A percentile compares a stretch with the other conserved stretches of the same genome.
Evolutionary conservation across 2,113 vertebrate species (phyloP).

Genomic region (human): DNA sequence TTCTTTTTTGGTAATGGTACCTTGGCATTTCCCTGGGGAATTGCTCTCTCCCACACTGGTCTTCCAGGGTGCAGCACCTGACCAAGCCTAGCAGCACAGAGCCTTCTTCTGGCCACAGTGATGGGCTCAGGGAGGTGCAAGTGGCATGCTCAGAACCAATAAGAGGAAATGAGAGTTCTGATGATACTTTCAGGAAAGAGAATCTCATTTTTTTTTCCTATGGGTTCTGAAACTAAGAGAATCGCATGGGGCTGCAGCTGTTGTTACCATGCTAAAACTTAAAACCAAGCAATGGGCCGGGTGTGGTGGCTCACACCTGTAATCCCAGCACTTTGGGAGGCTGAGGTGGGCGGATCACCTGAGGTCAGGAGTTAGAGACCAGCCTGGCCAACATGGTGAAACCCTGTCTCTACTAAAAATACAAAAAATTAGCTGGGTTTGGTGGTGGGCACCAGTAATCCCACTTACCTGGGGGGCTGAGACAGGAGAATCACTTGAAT

Average conservation of each 20-base stretch:
- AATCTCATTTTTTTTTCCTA: neutral
- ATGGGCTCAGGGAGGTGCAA: neutral
- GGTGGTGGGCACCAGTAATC: too few species aligned
- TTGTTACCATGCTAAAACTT: fast-evolving
- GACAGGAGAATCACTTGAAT: too few species aligned
- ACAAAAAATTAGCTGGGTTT: too few species aligned
- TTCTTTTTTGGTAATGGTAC: neutral
- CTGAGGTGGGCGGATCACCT: too few species aligned
- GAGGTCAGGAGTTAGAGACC: too few species aligned
- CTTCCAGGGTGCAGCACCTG: neutral
- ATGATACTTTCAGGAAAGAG: neutral
- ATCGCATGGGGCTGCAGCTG: neutral
- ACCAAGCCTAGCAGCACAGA: neutral
- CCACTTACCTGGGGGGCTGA: too few species aligned
- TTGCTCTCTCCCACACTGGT: neutral
- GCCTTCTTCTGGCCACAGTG: neutral
- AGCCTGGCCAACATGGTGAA: too few species aligned
- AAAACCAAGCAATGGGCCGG: neutral
- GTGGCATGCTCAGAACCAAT: neutral
- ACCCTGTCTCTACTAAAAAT: too few species aligned
- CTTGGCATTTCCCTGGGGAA: neutral
- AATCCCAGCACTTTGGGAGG: too few species aligned
- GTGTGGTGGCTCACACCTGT: too few species aligned
- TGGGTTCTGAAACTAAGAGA: neutral
- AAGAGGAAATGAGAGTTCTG: neutral